These are phyloP conservation scores for Lasiommata megera DNA, from an alignment of 2,888 invertebrate species.

Conservation along the genomic window DNA sequence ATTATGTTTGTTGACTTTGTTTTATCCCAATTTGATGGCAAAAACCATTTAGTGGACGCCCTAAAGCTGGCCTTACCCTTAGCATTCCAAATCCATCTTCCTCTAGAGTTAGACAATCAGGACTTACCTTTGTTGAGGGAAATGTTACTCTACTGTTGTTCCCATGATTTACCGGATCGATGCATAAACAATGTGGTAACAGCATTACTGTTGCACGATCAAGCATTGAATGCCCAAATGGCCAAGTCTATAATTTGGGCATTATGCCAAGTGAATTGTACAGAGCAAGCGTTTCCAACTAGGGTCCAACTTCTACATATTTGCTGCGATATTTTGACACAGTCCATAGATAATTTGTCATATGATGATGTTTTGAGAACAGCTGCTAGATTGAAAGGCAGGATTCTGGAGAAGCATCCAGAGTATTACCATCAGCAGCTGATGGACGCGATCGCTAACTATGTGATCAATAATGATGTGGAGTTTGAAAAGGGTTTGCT, in stretches of 20 bases:
- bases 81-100: slow-evolving; percentile 84
- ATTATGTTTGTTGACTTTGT: slow-evolving; percentile 84
- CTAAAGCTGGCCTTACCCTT: slow-evolving; percentile 84
- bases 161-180: slow-evolving; percentile 70
- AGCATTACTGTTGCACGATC: slow-evolving; percentile 67
- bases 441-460: slow-evolving; percentile 78
- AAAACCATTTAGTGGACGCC: slow-evolving; percentile 83
- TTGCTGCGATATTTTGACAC: slow-evolving; percentile 70
- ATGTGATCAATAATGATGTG: slow-evolving; percentile 71
- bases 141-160: slow-evolving; percentile 77
- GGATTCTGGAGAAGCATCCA: slow-evolving; percentile 64
- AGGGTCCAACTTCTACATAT: slow-evolving; percentile 76
- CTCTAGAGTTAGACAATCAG: slow-evolving; percentile 78
- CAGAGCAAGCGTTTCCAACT: slow-evolving; percentile 55
- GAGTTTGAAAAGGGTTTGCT: slow-evolving; percentile 74
- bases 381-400: slow-evolving; percentile 68
- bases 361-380: slow-evolving; percentile 76
- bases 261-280: slow-evolving; percentile 71
- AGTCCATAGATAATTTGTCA: slow-evolving; percentile 61
- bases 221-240: slow-evolving; percentile 59
- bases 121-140: slow-evolving; percentile 76
- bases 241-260: slow-evolving; percentile 81
- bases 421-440: slow-evolving; percentile 84
- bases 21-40: slow-evolving; percentile 68
- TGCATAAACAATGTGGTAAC: slow-evolving; percentile 78